Percentiles rank a stretch among this genome's conserved stretches.
Conservation (phyloP, 2,888 invertebrate species). For the Oligia latruncula region DNA sequence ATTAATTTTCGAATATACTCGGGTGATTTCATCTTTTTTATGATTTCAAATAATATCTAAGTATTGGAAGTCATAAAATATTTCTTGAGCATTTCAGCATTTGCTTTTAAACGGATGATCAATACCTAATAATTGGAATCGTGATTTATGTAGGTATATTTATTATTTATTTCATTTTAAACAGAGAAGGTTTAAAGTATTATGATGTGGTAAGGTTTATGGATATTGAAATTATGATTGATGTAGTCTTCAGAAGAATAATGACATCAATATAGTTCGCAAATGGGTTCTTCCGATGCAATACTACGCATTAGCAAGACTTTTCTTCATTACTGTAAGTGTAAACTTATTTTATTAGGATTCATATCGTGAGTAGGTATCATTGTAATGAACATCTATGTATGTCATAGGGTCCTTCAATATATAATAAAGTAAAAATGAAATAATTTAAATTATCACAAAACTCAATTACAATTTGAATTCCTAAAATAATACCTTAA, state of each 20-base stretch:
- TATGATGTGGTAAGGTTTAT: not conserved
- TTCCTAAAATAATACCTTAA: no score
- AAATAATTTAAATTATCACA: no score
- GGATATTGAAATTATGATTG: not conserved
- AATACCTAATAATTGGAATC: slow-evolving; percentile 17
- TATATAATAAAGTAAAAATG: not conserved
- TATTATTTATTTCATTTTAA: not conserved
- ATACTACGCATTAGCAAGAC: not conserved
- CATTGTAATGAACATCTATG: not conserved
- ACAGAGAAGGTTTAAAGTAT: no score
- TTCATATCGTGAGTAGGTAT: not conserved
- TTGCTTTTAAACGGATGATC: not conserved
- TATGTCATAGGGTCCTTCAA: not conserved
- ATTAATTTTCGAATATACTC: not conserved
- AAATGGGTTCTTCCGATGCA: not conserved
- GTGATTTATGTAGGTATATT: not conserved
- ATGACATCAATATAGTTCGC: not conserved
- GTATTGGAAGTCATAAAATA: not conserved
- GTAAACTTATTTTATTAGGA: not conserved
- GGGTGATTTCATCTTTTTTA: not conserved
- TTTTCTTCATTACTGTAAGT: not conserved
- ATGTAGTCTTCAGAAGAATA: not conserved
- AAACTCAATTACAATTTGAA: no score
- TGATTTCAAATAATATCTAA: not conserved
- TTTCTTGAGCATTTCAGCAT: not conserved